These are phyloP conservation scores for Peromyscus polionotus DNA, from an alignment of 2,113 vertebrate genomes.

Conservation along the genomic window DNA sequence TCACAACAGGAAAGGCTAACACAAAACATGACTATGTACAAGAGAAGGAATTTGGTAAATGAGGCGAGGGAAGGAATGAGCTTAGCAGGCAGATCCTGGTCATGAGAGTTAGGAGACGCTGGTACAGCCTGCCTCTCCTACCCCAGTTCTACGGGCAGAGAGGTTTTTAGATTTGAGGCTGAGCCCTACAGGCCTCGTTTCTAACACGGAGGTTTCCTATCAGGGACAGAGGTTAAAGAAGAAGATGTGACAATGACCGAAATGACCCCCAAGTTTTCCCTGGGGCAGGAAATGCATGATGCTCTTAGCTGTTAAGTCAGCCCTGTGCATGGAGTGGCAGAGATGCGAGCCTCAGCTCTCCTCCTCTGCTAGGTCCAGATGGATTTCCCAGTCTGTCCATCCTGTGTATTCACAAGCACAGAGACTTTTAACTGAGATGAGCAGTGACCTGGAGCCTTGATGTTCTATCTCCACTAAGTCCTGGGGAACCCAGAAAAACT, in stretches of 20 bases:
- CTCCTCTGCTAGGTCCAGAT: neutral
- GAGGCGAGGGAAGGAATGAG: neutral
- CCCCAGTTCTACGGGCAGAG: neutral
- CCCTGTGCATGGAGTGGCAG: no score
- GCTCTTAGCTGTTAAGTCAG: neutral
- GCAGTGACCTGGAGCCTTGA: neutral
- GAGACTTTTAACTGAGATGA: neutral
- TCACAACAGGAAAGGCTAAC: neutral
- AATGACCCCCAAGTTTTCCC: neutral
- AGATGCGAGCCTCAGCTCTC: neutral
- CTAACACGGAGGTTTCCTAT: neutral
- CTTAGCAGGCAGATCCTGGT: neutral
- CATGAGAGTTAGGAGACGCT: neutral
- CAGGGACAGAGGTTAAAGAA: neutral
- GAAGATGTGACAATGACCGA: neutral
- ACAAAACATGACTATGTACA: neutral
- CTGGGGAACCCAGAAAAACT: neutral
- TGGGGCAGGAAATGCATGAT: neutral
- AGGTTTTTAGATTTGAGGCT: no score
- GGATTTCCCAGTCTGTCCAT: neutral
- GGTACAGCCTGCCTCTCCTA: neutral
- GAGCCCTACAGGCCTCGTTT: neutral
- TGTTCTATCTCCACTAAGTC: neutral
- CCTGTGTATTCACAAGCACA: neutral
- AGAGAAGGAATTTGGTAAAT: neutral